Evolutionary conservation across 2,113 vertebrate genomes (phyloP), one percentile per base, ranked within the genome.

Genomic region (Rhodinocichla rosea): DNA sequence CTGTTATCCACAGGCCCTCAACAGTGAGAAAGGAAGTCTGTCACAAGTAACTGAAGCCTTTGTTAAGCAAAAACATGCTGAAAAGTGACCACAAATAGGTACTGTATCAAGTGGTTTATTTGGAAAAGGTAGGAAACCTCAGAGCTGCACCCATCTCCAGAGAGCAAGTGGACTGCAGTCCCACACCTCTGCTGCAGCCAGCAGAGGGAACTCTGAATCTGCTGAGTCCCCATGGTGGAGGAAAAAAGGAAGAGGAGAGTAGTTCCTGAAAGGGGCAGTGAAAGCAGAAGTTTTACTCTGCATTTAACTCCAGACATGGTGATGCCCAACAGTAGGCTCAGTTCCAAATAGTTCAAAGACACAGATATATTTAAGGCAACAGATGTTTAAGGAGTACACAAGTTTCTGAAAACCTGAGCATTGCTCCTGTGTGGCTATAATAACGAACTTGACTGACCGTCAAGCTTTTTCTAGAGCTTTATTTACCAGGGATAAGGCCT

Each of bases 401-500:
- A 56, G 26, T 23, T 32, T 80, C 39, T 75, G 64, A 81, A 77
- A 94, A 81, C 5, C 18, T 55, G 30, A 78, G 17, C 26, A 63
- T 19, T 56, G 30, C 18, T 47, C 30, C 33, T 22, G 14, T 30
- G 26, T 11, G 28, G 44, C 83, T 57, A 65, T 5, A 5, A 33
- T 7, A 89, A 82, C 23, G 52, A 65, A 56, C 19, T 40, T 65
- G n/a, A 75, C 17, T 7, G 12, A n/a, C 32, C 28, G 2, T 24
- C 37, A 49, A 40, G 42, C 6, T 69, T 89, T 79, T 74, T 50
- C 52, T 56, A 64, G 32, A 68, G 22, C 10, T 89, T 77, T 74
- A 60, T 33, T 88, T 97, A 99, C 99, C 99, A 97, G 99, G 99
- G 86, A 99, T 97, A n/a, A 99, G 99, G 53, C 99, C 99, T 81